These are phyloP conservation scores for Bufo bufo DNA, from an alignment of 2,113 vertebrate species.

Conservation along the genomic window DNA sequence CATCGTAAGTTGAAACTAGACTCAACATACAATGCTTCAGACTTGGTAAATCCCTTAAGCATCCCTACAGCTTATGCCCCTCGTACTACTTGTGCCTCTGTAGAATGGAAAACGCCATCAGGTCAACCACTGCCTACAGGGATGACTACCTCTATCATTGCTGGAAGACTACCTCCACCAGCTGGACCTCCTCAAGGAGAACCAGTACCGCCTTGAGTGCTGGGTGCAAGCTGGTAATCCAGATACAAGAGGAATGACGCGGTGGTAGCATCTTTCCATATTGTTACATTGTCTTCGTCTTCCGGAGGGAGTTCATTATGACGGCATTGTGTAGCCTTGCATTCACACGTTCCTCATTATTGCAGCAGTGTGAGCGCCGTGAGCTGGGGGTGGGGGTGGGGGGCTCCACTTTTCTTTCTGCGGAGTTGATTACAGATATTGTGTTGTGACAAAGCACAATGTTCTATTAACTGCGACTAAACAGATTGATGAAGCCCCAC, in stretches of 20 bases:
- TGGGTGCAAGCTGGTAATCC: no score
- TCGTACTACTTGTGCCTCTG: no score
- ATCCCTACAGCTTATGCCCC: no score
- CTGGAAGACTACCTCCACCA: no score
- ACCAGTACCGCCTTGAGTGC: no score
- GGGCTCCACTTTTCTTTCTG: conserved; percentile 17
- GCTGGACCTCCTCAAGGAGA: no score
- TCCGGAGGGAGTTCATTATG: conserved; percentile 37
- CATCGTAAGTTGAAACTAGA: no score
- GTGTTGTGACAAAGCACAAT: conserved; percentile 44
- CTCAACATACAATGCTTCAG: no score
- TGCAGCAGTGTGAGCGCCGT: background rate
- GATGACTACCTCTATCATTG: no score
- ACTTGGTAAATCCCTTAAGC: no score
- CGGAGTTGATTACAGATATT: conserved; percentile 53
- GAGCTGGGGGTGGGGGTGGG: background rate
- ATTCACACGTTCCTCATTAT: conserved; percentile 22
- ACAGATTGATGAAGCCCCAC: conserved; percentile 38
- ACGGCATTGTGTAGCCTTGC: conserved; percentile 12
- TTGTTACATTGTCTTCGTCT: background rate
- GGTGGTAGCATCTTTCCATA: background rate
- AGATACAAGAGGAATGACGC: background rate
- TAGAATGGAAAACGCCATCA: no score
- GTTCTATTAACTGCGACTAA: conserved; percentile 54
- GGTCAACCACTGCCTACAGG: no score